These are phyloP conservation scores for Nasonia longicornis DNA, from an alignment of 1,140 invertebrate species.

Conservation along the genomic window DNA sequence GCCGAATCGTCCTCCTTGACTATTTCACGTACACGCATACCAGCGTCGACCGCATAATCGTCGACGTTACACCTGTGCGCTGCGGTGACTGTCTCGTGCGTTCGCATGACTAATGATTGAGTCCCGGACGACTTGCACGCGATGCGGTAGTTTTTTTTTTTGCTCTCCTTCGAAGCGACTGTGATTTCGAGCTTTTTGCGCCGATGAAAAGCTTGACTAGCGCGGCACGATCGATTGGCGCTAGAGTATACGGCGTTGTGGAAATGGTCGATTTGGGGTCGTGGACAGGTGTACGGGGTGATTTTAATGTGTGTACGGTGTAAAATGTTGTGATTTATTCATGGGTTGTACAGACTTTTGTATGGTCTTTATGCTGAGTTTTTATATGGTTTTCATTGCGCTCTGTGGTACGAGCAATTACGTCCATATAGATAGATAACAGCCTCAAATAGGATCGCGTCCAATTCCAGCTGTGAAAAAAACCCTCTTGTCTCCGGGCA, in stretches of 20 bases:
- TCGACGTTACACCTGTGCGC: background rate
- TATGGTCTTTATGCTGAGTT: too few species aligned
- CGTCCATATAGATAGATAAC: too few species aligned
- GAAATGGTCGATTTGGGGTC: background rate
- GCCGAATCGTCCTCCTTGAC: background rate
- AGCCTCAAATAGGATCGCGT: background rate
- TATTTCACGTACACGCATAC: background rate
- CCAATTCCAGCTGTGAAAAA: background rate
- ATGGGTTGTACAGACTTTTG: too few species aligned
- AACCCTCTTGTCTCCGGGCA: background rate
- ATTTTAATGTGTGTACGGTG: background rate
- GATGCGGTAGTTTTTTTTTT: background rate
- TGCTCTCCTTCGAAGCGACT: background rate
- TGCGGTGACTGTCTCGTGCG: background rate
- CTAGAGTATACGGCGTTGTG: background rate
- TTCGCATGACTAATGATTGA: background rate
- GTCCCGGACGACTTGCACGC: background rate
- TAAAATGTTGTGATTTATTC: too few species aligned
- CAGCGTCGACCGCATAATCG: background rate
- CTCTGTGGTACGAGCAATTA: too few species aligned
- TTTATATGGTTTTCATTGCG: too few species aligned
- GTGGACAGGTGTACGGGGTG: background rate
- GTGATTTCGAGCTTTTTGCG: background rate
- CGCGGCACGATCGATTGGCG: background rate
- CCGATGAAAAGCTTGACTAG: background rate